A percentile compares a stretch with the other conserved stretches of the same genome.
Conservation (phyloP, 2,113 vertebrate species). For the Taurulus bubalis region DNA sequence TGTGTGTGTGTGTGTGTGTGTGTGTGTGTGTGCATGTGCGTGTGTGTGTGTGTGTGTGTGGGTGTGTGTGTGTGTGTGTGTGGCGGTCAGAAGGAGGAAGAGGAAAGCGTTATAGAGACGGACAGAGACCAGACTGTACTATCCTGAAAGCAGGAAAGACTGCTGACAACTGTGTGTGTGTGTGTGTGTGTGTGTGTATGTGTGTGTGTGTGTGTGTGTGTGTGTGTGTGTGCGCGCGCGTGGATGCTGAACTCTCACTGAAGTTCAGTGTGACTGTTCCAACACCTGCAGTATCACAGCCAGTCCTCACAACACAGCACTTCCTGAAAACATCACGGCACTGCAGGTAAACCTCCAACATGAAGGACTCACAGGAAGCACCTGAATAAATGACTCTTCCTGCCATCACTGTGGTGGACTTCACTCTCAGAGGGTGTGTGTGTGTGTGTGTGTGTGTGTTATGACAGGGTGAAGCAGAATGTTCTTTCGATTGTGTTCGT, state of each 20-base stretch:
- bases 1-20: conserved; percentile 21
- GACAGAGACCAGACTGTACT: conserved; percentile 34
- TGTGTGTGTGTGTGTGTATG: conserved; percentile 13
- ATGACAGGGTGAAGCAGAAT: neutral
- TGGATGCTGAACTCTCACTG: conserved; percentile 8
- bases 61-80: neutral
- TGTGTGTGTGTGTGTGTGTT: neutral
- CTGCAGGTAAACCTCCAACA: conserved; percentile 65
- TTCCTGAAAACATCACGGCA: conserved; percentile 65
- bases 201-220: conserved; percentile 6
- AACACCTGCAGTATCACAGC: conserved; percentile 59
- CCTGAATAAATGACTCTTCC: conserved; percentile 68
- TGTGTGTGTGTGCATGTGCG: neutral
- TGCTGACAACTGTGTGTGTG: conserved; percentile 16
- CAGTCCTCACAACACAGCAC: conserved; percentile 50
- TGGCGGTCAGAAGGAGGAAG: conserved; percentile 29
- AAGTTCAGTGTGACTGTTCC: conserved; percentile 14
- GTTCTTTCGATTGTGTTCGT: neutral
- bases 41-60: too few relatives aligned
- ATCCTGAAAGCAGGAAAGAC: conserved; percentile 22
- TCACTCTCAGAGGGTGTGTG: conserved; percentile 11
- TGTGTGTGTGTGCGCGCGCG: neutral
- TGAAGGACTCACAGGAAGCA: conserved; percentile 71
- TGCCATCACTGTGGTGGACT: conserved; percentile 34
- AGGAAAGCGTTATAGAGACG: conserved; percentile 46